Evolutionary conservation across 1,140 invertebrate species (phyloP).

Genomic region (Elysia chlorotica): DNA sequence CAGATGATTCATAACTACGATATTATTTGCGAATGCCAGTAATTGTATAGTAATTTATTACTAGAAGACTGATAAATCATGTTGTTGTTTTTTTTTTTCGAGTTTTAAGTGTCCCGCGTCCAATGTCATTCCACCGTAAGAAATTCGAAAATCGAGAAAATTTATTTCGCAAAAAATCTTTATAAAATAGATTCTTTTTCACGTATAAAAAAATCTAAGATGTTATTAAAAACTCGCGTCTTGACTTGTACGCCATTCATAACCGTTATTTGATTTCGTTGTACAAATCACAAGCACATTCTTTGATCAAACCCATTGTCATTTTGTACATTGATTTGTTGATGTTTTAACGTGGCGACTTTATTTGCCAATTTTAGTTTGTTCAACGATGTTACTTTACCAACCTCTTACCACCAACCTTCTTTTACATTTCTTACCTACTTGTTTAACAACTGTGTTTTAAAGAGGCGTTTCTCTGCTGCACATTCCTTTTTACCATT

Average conservation of each 20-base stretch:
- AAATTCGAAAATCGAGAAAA: neutral
- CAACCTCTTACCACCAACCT: no score
- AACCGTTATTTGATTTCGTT: neutral
- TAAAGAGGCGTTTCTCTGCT: no score
- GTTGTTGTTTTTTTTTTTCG: neutral
- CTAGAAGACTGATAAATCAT: neutral
- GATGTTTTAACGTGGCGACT: slow-evolving; percentile 31
- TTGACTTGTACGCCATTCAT: no score
- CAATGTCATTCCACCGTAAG: neutral
- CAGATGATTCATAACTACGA: neutral
- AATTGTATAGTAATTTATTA: neutral
- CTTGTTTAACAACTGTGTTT: no score
- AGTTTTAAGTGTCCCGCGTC: neutral
- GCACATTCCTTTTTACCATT: no score
- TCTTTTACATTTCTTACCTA: no score
- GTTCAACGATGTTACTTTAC: no score
- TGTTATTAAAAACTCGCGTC: no score
- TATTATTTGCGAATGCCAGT: neutral
- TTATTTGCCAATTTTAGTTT: neutral
- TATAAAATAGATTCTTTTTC: neutral
- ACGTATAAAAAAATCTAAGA: no score
- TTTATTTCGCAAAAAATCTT: neutral
- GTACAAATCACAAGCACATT: neutral
- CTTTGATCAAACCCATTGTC: slow-evolving; percentile 13
- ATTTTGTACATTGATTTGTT: neutral